phyloP scores from a whole-genome alignment of 1,140 invertebrate genomes.

The Cotesia glomerata region DNA sequence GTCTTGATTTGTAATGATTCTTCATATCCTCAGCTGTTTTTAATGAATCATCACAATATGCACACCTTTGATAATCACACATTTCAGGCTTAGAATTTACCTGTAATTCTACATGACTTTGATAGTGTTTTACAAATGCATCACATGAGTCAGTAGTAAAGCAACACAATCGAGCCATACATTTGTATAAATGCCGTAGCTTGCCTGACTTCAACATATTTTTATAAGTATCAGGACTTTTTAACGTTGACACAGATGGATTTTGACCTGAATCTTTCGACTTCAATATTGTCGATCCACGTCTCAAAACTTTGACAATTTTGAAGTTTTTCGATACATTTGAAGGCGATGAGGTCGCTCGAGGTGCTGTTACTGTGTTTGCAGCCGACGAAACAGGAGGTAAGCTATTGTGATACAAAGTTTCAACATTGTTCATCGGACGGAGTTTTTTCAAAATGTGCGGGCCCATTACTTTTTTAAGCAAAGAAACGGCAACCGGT shows the following conservation, averaged over 20 bases:
- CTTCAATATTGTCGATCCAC: constrained; percentile 19
- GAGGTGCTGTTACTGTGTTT: background rate
- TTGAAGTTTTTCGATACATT: constrained; percentile 35
- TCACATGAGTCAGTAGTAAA: constrained; percentile 57
- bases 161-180: constrained; percentile 64
- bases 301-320: constrained; percentile 39
- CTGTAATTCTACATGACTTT: constrained; percentile 45
- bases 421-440: background rate
- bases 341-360: background rate
- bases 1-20: constrained; percentile 59
- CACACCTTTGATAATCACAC: constrained; percentile 55
- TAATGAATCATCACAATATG: constrained; percentile 54
- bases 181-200: constrained; percentile 65
- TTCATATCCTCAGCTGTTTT: constrained; percentile 40
- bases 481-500: constrained; percentile 39
- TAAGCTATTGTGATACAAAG: constrained; percentile 5
- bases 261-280: constrained; percentile 30
- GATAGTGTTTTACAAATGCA: constrained; percentile 59
- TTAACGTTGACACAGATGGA: constrained; percentile 38
- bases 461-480: constrained; percentile 47
- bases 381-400: constrained; percentile 31
- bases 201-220: constrained; percentile 51
- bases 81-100: background rate
- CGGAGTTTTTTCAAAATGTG: constrained; percentile 48
- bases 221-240: constrained; percentile 43